These are phyloP conservation scores for Avahi laniger DNA, from an alignment of 2,797 vertebrate genomes.

Conservation along the genomic window DNA sequence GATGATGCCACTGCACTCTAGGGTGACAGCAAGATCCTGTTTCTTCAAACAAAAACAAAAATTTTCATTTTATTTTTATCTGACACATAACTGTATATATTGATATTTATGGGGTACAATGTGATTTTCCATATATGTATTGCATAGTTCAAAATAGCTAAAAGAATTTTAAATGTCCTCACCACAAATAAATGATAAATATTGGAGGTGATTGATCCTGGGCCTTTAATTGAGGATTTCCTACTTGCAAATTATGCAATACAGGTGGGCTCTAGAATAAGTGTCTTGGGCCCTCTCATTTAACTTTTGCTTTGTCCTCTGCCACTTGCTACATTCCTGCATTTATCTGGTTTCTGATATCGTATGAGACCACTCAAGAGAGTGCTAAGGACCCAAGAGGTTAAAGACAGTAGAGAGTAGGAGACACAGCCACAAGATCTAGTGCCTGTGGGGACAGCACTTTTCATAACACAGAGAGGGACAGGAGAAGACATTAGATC, in stretches of 20 bases:
- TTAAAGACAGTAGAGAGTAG: not conserved
- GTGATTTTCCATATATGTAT: not conserved
- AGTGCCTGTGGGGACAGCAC: not conserved
- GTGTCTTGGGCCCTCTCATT: not conserved
- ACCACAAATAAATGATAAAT: not conserved
- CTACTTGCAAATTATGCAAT: not conserved
- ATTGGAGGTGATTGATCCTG: not conserved
- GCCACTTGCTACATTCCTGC: not conserved
- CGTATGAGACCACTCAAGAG: not conserved
- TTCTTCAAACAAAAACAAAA: no score
- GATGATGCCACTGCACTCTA: no score
- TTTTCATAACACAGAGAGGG: not conserved
- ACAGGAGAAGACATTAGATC: not conserved
- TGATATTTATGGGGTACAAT: not conserved
- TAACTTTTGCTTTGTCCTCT: not conserved
- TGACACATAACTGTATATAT: not conserved
- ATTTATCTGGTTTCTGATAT: not conserved
- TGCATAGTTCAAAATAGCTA: not conserved
- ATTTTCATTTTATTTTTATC: not conserved
- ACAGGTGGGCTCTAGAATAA: not conserved
- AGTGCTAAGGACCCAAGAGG: not conserved
- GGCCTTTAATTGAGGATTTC: not conserved
- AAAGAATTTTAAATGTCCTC: not conserved
- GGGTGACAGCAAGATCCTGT: no score
- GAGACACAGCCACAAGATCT: not conserved